Evolutionary conservation across 2,113 vertebrate genomes (phyloP).

Genomic region (Cacatua alba): DNA sequence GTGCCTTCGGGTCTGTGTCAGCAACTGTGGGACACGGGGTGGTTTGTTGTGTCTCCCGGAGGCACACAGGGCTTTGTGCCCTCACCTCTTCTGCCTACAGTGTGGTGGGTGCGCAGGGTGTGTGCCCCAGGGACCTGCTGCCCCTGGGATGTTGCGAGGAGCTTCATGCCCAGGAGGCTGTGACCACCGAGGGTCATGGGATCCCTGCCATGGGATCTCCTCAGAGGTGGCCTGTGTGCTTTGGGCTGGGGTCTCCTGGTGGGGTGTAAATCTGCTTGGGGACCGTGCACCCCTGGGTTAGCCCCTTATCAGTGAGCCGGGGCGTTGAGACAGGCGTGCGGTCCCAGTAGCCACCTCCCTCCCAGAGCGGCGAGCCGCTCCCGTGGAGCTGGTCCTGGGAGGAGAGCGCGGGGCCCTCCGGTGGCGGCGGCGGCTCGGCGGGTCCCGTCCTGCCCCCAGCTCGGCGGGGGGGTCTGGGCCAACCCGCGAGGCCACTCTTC

Average conservation of each 20-base stretch:
- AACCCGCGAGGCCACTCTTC: background rate
- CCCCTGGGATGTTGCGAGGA: background rate
- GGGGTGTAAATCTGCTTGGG: accelerated
- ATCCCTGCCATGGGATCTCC: background rate
- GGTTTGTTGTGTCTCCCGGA: background rate
- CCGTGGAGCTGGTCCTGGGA: background rate
- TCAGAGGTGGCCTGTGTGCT: background rate
- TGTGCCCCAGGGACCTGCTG: background rate
- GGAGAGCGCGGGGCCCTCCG: background rate
- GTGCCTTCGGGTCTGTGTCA: background rate
- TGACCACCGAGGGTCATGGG: background rate
- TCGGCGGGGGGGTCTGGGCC: background rate
- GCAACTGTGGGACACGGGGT: background rate
- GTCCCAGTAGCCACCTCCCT: background rate
- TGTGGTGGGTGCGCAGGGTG: accelerated
- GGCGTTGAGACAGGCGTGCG: accelerated
- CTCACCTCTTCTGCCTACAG: background rate
- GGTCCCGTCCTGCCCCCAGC: background rate
- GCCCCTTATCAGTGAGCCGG: background rate
- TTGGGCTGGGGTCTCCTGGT: background rate
- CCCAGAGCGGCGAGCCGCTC: background rate
- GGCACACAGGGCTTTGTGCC: accelerated
- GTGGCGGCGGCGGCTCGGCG: background rate
- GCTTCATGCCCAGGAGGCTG: background rate
- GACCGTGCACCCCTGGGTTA: background rate